These are phyloP conservation scores for Corydoras maculifer DNA, from an alignment of 2,113 vertebrate species.

Conservation along the genomic window DNA sequence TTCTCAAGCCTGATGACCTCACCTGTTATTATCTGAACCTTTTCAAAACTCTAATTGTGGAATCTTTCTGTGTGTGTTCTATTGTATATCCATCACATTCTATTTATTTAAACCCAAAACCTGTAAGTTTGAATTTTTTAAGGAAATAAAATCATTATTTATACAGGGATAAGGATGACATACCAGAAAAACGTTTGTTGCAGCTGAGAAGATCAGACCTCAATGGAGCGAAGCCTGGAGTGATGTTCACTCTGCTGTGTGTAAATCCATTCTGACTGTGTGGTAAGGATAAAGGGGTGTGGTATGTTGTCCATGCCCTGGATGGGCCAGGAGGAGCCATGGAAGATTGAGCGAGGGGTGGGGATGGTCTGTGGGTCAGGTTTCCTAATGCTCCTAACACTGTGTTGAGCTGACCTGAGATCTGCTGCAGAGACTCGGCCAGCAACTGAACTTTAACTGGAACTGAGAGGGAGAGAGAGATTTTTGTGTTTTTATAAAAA, in stretches of 20 bases:
- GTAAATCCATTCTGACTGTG: conserved; percentile 12
- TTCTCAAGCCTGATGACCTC: too few species aligned
- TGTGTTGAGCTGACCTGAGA: conserved; percentile 73
- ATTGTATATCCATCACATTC: too few species aligned
- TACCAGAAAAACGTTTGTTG: conserved; percentile 78
- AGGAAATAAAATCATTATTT: too few species aligned
- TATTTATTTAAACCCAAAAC: too few species aligned
- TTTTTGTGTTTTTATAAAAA: too few species aligned
- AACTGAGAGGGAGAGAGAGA: conserved; percentile 12
- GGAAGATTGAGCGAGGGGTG: conserved; percentile 4
- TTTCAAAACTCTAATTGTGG: too few species aligned
- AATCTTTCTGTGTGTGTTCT: too few species aligned
- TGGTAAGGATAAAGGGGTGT: neutral
- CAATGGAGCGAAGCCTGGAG: conserved; percentile 30
- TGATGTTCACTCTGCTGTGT: neutral
- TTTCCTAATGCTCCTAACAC: conserved; percentile 70
- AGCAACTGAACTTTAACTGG: conserved; percentile 72
- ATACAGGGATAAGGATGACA: conserved; percentile 3
- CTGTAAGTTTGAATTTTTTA: too few species aligned
- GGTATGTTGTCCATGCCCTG: conserved; percentile 54
- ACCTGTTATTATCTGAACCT: too few species aligned
- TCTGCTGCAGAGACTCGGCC: conserved; percentile 71
- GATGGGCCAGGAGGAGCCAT: conserved; percentile 10
- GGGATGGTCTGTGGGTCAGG: conserved; percentile 45
- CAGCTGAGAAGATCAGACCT: conserved; percentile 66